Percentiles rank a stretch among this genome's conserved stretches.
Conservation (phyloP, 2,888 invertebrate genomes). For the Augiades crinisus region DNA sequence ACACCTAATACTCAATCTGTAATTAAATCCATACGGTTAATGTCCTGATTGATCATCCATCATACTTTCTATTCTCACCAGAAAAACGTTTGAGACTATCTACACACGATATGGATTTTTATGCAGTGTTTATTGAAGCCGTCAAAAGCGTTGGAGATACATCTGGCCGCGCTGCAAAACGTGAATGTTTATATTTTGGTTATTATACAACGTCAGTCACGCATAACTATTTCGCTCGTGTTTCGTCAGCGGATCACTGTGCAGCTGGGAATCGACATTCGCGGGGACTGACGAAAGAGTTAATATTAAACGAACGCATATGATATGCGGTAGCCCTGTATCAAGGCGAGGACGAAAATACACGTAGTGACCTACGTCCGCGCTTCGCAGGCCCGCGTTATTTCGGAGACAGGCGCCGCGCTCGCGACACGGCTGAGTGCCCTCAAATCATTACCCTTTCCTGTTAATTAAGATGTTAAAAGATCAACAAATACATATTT, state of each 20-base stretch:
- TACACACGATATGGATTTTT: constrained; percentile 7
- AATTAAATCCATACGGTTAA: too few relatives aligned
- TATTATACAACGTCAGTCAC: constrained; percentile 27
- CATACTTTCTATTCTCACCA: neutral
- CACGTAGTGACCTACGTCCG: constrained; percentile 68
- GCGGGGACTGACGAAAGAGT: constrained; percentile 65
- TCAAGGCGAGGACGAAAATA: constrained; percentile 78
- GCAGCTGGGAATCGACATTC: constrained; percentile 40
- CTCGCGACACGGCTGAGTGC: constrained; percentile 15
- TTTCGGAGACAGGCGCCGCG: constrained; percentile 48
- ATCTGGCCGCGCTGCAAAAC: constrained; percentile 20
- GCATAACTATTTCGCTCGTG: constrained; percentile 30
- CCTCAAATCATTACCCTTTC: constrained; percentile 14
- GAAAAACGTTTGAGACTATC: constrained; percentile 1
- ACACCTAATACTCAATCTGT: too few relatives aligned
- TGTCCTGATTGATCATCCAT: too few relatives aligned
- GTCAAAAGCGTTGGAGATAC: constrained; percentile 26
- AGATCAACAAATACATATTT: neutral
- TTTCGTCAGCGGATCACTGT: constrained; percentile 28
- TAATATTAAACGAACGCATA: constrained; percentile 69
- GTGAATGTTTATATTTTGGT: constrained; percentile 26
- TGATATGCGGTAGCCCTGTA: constrained; percentile 76
- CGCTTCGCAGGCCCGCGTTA: constrained; percentile 55
- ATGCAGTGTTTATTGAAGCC: constrained; percentile 25
- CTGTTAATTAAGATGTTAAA: neutral